A percentile compares a stretch with the other conserved stretches of the same genome.
Conservation (phyloP, 1,140 invertebrate genomes). For the Lanistes nyassanus region DNA sequence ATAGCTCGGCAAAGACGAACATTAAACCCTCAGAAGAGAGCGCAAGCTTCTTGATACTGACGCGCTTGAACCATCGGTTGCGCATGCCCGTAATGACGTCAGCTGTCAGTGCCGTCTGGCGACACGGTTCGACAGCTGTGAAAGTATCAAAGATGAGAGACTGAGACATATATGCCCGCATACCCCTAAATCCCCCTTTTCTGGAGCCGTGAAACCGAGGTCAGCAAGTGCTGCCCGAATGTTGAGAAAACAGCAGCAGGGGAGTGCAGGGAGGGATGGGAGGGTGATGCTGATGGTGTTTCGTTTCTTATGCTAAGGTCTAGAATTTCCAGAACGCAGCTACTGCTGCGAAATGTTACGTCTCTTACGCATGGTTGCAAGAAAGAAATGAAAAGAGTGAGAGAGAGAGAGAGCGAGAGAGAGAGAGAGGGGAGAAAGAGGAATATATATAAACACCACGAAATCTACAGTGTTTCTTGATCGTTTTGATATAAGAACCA, state of each 20-base stretch:
- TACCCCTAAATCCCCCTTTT: not conserved
- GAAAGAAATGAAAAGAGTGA: not conserved
- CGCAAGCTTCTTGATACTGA: slow-evolving; percentile 2
- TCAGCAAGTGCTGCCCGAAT: slow-evolving; percentile 4
- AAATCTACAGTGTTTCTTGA: too few species aligned
- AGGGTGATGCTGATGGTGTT: too few species aligned
- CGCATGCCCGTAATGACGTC: slow-evolving; percentile 17
- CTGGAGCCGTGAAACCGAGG: not conserved
- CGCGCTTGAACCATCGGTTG: not conserved
- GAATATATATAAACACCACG: too few species aligned
- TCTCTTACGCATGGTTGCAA: not conserved
- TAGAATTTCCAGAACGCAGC: too few species aligned
- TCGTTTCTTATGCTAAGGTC: too few species aligned
- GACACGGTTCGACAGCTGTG: slow-evolving; percentile 16
- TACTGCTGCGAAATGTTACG: too few species aligned
- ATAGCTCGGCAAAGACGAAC: slow-evolving; percentile 7
- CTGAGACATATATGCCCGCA: not conserved
- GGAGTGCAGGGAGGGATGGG: too few species aligned
- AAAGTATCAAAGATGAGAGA: slow-evolving; percentile 22
- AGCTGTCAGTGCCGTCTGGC: slow-evolving; percentile 16
- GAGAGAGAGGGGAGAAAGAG: not conserved
- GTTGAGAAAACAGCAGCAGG: not conserved
- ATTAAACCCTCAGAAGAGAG: slow-evolving; percentile 1
- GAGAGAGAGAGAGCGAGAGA: not conserved
- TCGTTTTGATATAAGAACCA: too few species aligned